Evolutionary conservation across 1,140 invertebrate species (phyloP), one percentile per base, ranked within the genome.

Genomic region (Neodiprion pinetum): DNA sequence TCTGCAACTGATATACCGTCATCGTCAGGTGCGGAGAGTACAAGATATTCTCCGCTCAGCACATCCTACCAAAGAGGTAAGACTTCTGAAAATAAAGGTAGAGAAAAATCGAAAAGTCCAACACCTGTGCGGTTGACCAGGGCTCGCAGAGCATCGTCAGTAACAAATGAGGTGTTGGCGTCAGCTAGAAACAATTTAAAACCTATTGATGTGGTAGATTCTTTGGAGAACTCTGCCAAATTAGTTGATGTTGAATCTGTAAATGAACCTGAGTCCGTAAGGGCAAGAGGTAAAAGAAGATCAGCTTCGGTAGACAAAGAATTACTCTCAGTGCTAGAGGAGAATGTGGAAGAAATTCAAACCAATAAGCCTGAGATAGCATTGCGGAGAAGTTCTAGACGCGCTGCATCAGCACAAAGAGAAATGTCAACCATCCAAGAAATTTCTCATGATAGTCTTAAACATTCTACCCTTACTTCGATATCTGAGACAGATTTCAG

Each of bases 91-190:
- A 61, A 61, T 17, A 61, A 61, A 61, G n/a, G 9, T 40, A 67
- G 67, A 23, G 23, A 67, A 65, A 12, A 1, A 14, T 67, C 53
- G 40, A 73, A 14, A 61, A 73, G 47, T 9, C 47, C 23, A 65
- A 75, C 74, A 14, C 74, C 74, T 7, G 49, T 74, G 12, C 73
- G 77, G 69, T 74, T 76, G 49, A 80, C 75, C 9, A 81, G 80
- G 66, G 78, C 79, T 3, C 77, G 72, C 48, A 74, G 79, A 78
- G 79, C 79, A 61, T 75, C 75, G 8, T 84, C 81, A 14, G 53
- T 17, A 61, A 17, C 53, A 9, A 61, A 61, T 5, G 53, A 61
- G n/a, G n/a, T 61, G n/a, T 61, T 17, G 9, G n/a, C n/a, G 7
- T 40, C 28, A 40, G 5, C 28, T 40, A 5, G 28, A 40, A 40